These are phyloP conservation scores for Pipistrellus kuhlii DNA, from an alignment of 2,797 vertebrate species.

Conservation along the genomic window DNA sequence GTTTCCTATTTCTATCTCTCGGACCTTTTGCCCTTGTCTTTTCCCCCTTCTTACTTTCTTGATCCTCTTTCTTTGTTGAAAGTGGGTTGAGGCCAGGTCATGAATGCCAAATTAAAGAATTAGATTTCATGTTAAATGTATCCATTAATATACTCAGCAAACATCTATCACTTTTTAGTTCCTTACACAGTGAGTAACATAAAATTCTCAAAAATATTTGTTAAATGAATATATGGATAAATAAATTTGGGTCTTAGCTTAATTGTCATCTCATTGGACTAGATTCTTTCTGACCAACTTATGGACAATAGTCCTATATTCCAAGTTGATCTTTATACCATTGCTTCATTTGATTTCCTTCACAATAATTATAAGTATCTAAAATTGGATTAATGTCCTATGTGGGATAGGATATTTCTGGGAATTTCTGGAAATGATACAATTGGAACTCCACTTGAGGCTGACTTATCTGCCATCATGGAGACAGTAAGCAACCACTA, in stretches of 20 bases:
- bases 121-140: conserved; percentile 3
- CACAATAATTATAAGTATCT: neutral
- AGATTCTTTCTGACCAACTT: neutral
- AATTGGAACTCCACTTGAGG: neutral
- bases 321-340: neutral
- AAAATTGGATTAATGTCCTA: neutral
- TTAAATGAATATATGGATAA: neutral
- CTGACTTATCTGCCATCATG: neutral
- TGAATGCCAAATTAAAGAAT: conserved; percentile 32
- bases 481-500: neutral
- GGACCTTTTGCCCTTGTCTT: neutral
- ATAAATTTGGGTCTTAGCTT: conserved; percentile 5
- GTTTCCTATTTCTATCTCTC: neutral
- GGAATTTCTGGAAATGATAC: neutral
- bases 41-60: neutral
- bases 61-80: conserved; percentile 27
- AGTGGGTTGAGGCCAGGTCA: neutral
- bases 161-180: neutral
- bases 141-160: neutral
- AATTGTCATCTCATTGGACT: neutral
- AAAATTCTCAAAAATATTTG: conserved; percentile 25
- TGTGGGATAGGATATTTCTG: neutral
- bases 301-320: neutral
- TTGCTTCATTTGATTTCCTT: conserved; percentile 19
- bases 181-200: neutral